Base-by-base conservation (phyloP, 2,888 invertebrate species). In the Julus scandinavius region DNA sequence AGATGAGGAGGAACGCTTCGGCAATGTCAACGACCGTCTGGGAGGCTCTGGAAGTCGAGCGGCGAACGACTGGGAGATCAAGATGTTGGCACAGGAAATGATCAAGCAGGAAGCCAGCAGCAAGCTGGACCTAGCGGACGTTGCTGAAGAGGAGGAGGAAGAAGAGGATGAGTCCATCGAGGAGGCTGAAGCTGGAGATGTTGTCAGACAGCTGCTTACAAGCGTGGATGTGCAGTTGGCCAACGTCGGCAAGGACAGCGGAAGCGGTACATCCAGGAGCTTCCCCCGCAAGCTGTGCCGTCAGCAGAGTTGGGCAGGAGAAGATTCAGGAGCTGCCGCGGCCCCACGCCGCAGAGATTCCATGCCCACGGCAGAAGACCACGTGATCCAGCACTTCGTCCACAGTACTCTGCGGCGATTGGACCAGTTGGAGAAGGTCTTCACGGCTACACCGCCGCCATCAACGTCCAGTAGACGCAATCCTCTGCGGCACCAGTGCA, bases 81-180 rank as follows among this genome's bases (percentile, higher is more conserved):
- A 95, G 92, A 95, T 96, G 95, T 92, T 96, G 63, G 96, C 96
- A 0, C 94, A 95, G 90, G 95, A 96, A 91, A 93, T 96, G 90
- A 95, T 95, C 41, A 92, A 92, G 85, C 90, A 91, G 40, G 90
- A 89, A 20, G 87, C 72, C 5, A 80, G 40, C 45, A 88, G 85
- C 13, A 89, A 89, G 38, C 50, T 49, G 54, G 86, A 87, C n/a
- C 40, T 88, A 17, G 17, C 84, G 7, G 80, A 85, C 15, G 58
- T 80, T 1, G 63, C 41, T 15, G 88, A 58, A 45, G 86, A 88
- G n/a, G 88, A 58, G 13, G 88, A 88, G 58, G 88, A 83, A 2
- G 80, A 85, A 7, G 89, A 54, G 40, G 89, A 89, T 1, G 88
- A 87, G 58, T 20, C 20, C 9, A 15, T 41, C 4, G 86, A 87